A percentile compares a stretch with the other conserved stretches of the same genome.
Evolutionary conservation across 2,888 invertebrate species (phyloP).

Genomic region (Napeogenes sylphis): DNA sequence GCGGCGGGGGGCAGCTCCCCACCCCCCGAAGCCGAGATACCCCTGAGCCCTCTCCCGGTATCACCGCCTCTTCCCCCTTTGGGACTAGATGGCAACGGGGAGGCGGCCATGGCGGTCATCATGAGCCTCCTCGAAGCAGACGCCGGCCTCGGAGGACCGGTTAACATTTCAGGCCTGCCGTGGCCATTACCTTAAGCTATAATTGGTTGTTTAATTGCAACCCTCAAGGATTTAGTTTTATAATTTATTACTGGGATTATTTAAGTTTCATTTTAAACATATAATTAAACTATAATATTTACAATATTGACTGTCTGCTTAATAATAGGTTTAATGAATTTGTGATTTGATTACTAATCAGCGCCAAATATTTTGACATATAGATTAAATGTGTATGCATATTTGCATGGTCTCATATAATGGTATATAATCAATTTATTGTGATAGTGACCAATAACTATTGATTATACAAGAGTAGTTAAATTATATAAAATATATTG

Average conservation of each 20-base stretch:
- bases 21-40: conserved; percentile 48
- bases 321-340: not conserved
- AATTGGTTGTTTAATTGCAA: not conserved
- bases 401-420: not conserved
- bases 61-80: conserved; percentile 52
- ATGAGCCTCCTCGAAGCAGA: conserved; percentile 94
- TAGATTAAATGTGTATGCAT: not conserved
- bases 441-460: not conserved
- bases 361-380: no score
- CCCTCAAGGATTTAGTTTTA: not conserved
- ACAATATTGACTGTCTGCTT: not conserved
- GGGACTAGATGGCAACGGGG: conserved; percentile 86
- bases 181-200: conserved; percentile 85
- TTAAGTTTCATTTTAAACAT: no score
- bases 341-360: not conserved
- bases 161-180: conserved; percentile 90
- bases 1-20: conserved; percentile 41
- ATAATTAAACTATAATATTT: not conserved
- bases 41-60: conserved; percentile 35
- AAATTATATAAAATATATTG: not conserved
- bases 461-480: no score
- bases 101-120: conserved; percentile 94
- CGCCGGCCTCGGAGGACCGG: conserved; percentile 91
- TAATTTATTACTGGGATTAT: no score
- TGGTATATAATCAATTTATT: not conserved